Base-by-base conservation (phyloP, 2,113 vertebrate species). In the Thalassarche chlororhynchos region DNA sequence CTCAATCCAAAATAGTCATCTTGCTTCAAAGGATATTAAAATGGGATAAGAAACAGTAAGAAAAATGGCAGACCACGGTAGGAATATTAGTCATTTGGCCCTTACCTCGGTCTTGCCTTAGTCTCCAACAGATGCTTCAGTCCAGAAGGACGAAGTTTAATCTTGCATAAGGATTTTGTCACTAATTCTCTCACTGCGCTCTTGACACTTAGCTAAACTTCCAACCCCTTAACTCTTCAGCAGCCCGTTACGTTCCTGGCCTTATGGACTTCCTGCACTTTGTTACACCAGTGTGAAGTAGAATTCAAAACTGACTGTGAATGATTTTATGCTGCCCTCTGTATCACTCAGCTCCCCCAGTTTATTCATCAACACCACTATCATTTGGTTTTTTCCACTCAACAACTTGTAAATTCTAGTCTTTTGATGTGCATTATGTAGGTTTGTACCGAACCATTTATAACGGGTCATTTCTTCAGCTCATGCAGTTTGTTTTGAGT, bases 201-300 rank as follows among this genome's bases (percentile, higher is more conserved):
- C 42, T 28, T 69, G 64, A 62, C 72, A 47, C 14, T 6, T 42
- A 92, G 38, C 55, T 93, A 17, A 84, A 86, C 32, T 69, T 89
- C 38, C 76, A 72, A 38, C 5, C 8, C 18, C 21, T 47, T 38
- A 88, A 68, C 8, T 36, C 78, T 71, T 2, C 2, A 2, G 17
- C 68, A 86, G 58, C 12, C 2, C 3, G 36, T 58, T 54, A 72
- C 0, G 0, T 2, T 77, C 31, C 29, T 40, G 52, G 58, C 44
- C 58, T 85, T 71, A 38, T 1, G 6, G 71, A 80, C 40, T 69
- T 90, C 38, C 71, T 40, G 49, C 2, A 1, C 40, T 86, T 70
- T 58, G 49, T n/a, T 46, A 89, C 31, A 76, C 13, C 4, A 68
- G 24, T 0, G 10, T 32, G 72, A 92, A 70, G 40, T 1, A 65